A percentile compares a stretch with the other conserved stretches of the same genome.
phyloP scores from a whole-genome alignment of 2,797 vertebrate species.

The Natrix natrix region DNA sequence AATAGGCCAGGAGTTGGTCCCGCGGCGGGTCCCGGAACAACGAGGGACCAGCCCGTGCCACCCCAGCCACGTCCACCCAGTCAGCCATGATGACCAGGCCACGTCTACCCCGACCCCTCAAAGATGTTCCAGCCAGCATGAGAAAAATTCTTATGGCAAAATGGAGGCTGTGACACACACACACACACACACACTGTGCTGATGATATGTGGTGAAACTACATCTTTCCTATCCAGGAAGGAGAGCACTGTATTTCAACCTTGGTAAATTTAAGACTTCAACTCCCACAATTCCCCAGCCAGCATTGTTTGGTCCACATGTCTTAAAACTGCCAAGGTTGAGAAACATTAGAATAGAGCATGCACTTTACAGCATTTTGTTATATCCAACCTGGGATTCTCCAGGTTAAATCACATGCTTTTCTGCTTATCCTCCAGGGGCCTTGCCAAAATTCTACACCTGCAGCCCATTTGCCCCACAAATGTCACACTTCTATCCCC shows the following conservation, averaged over 20 bases:
- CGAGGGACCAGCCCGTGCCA: too few relatives aligned
- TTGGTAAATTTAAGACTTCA: not conserved
- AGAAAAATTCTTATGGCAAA: not conserved
- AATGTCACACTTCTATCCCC: not conserved
- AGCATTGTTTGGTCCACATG: not conserved
- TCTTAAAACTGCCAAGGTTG: too few relatives aligned
- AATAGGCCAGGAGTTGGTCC: not conserved
- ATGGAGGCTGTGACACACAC: not conserved
- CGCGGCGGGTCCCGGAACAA: too few relatives aligned
- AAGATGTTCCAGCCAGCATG: not conserved
- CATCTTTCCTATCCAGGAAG: not conserved
- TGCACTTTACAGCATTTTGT: not conserved
- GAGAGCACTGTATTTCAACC: not conserved
- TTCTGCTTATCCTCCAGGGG: not conserved
- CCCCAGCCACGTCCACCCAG: too few relatives aligned
- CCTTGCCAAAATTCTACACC: not conserved
- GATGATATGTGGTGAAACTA: not conserved
- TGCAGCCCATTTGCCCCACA: not conserved
- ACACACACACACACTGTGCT: not conserved
- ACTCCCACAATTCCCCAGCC: not conserved
- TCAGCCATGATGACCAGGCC: too few relatives aligned
- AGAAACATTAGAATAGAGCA: not conserved
- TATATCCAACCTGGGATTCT: not conserved
- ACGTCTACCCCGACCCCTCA: not conserved
- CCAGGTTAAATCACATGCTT: not conserved